phyloP scores from a whole-genome alignment of 2,888 invertebrate genomes.

The Artemia sp. region DNA sequence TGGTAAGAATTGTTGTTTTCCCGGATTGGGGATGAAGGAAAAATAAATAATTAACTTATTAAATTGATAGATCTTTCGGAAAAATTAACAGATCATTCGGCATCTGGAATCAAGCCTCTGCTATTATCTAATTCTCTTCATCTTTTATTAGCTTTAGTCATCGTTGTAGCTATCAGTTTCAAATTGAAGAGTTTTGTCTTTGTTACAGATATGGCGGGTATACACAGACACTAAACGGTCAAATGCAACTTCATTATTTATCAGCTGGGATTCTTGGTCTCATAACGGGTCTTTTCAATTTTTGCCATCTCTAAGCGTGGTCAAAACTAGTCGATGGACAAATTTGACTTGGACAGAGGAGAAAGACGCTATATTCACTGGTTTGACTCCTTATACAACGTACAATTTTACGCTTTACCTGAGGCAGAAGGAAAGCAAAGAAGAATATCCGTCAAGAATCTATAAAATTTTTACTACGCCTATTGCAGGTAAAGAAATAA shows the following conservation, averaged over 20 bases:
- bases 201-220: conserved; percentile 29
- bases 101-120: too few relatives aligned
- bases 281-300: conserved; percentile 41
- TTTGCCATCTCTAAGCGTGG: conserved; percentile 40
- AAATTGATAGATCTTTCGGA: too few relatives aligned
- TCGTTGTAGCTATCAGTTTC: too few relatives aligned
- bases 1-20: too few relatives aligned
- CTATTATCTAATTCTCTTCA: too few relatives aligned
- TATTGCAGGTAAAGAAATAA: conserved; percentile 40
- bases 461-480: conserved; percentile 45
- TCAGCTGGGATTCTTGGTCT: conserved; percentile 44
- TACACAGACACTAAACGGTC: conserved; percentile 46
- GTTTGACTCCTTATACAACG: conserved; percentile 49
- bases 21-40: too few relatives aligned
- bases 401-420: conserved; percentile 66
- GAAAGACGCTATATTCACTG: conserved; percentile 42
- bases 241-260: conserved; percentile 44
- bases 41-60: too few relatives aligned
- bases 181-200: background rate
- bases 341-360: conserved; percentile 45
- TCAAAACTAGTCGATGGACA: conserved; percentile 38
- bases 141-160: too few relatives aligned
- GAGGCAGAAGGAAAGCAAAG: conserved; percentile 39
- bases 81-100: too few relatives aligned
- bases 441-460: conserved; percentile 45